These are phyloP conservation scores for Trachurus trachurus DNA, from an alignment of 2,797 vertebrate species.

Conservation along the genomic window DNA sequence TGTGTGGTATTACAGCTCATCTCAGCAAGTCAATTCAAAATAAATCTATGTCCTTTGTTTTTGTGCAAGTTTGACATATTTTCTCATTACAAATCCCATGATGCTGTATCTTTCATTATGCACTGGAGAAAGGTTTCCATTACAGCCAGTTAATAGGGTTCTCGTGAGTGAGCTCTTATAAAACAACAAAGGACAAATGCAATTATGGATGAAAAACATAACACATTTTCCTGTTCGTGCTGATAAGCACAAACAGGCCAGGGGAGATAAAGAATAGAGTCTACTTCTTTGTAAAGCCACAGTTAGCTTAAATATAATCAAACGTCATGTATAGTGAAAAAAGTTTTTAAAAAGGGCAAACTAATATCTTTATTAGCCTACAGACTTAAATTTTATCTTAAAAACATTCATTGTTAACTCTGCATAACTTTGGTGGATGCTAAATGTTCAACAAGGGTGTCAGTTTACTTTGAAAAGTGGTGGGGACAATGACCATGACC, in stretches of 20 bases:
- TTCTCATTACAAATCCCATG: slow-evolving; percentile 18
- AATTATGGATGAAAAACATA: not conserved
- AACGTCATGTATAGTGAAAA: too few relatives aligned
- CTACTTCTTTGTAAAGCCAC: not conserved
- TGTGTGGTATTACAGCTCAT: slow-evolving; percentile 33
- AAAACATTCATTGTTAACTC: not conserved
- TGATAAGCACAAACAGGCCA: not conserved
- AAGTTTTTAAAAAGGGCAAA: too few relatives aligned
- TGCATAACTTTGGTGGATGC: not conserved
- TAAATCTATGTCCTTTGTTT: slow-evolving; percentile 30
- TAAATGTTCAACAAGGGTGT: too few relatives aligned
- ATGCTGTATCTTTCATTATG: not conserved
- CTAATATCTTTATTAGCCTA: too few relatives aligned
- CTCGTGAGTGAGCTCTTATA: not conserved
- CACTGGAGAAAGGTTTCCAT: not conserved
- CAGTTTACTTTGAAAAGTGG: too few relatives aligned
- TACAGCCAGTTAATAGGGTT: not conserved
- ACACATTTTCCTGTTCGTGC: not conserved
- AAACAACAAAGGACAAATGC: not conserved
- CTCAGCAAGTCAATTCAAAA: slow-evolving; percentile 30
- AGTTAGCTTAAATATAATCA: not conserved
- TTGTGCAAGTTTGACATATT: slow-evolving; percentile 16
- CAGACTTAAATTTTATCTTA: too few relatives aligned
- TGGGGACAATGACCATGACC: too few relatives aligned
- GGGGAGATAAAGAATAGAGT: not conserved